phyloP scores from a whole-genome alignment of 2,113 vertebrate species.

The Pogona vitticeps region DNA sequence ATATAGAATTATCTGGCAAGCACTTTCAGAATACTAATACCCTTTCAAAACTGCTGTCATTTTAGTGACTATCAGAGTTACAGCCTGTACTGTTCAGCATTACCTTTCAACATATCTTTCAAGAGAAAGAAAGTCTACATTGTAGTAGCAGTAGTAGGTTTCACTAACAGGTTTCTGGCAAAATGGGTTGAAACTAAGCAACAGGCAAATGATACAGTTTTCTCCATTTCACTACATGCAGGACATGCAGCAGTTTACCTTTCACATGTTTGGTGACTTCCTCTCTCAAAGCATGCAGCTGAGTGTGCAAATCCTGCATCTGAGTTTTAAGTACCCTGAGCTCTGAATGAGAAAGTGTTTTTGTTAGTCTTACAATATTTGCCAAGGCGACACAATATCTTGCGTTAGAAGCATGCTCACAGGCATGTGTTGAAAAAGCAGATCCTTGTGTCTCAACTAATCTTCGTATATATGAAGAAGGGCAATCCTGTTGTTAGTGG shows the following conservation, averaged over 20 bases:
- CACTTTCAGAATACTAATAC: not conserved
- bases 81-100: not conserved
- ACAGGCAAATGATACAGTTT: not conserved
- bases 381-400: not conserved
- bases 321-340: not conserved
- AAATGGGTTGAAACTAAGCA: no score
- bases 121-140: no score
- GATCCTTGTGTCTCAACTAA: not conserved
- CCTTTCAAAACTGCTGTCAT: not conserved
- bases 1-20: not conserved
- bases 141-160: no score
- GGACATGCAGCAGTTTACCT: not conserved
- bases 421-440: not conserved
- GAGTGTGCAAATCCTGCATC: not conserved
- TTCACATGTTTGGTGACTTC: not conserved
- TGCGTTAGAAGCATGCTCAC: not conserved
- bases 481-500: no score
- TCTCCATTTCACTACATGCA: no score
- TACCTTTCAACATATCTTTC: not conserved
- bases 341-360: not conserved
- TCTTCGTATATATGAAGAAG: not conserved
- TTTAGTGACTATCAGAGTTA: not conserved
- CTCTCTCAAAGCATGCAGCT: not conserved
- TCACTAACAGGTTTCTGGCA: no score
- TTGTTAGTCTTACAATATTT: not conserved